A percentile compares a stretch with the other conserved stretches of the same genome.
Evolutionary conservation across 1,140 invertebrate species (phyloP).

Genomic region (Gyrodactylus bullatarudis): DNA sequence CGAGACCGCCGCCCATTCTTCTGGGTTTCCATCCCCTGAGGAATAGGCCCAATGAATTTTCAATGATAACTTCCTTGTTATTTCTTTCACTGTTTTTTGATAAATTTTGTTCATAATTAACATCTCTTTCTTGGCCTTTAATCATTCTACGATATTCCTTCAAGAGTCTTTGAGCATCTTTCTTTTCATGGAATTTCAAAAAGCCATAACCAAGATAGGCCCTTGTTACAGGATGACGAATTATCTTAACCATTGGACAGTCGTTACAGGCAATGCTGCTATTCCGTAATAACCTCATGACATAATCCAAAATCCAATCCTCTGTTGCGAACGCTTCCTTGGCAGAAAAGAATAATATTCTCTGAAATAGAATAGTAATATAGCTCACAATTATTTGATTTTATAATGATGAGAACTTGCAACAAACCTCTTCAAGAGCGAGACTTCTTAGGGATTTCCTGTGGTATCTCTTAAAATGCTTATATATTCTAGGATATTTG

Average conservation of each 20-base stretch:
- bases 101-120: neutral
- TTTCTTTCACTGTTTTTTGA: neutral
- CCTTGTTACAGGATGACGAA: neutral
- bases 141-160: neutral
- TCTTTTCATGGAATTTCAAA: neutral
- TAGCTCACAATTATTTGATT: too few species aligned
- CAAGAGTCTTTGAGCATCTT: neutral
- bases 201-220: neutral
- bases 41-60: conserved; percentile 11
- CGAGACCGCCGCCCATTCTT: conserved; percentile 47
- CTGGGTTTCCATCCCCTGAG: conserved; percentile 45
- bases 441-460: too few species aligned
- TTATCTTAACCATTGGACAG: neutral
- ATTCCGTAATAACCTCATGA: neutral
- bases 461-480: neutral
- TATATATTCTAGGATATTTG: neutral
- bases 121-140: too few species aligned
- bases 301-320: neutral
- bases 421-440: too few species aligned
- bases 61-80: conserved; percentile 2
- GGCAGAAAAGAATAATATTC: neutral
- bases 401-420: too few species aligned
- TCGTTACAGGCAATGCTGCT: neutral
- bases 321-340: neutral
- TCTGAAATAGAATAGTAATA: neutral